Conservation (phyloP, 2,888 invertebrate genomes). For the Prosopocoilus inquinatus region DNA sequence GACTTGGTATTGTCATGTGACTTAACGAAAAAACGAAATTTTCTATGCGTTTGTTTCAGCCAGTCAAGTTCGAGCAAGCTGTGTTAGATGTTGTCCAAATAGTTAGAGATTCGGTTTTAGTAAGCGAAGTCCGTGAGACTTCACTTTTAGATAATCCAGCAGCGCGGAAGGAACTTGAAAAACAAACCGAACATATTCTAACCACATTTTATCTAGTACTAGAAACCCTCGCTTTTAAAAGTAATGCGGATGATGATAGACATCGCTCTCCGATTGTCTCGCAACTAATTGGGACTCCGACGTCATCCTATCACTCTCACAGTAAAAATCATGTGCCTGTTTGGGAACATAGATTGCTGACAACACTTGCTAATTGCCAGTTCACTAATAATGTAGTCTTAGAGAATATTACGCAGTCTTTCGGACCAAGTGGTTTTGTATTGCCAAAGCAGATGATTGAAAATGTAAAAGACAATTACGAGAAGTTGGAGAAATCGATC, state of each 20-base stretch:
- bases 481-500: constrained; percentile 61
- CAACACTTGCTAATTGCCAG: constrained; percentile 85
- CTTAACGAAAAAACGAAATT: background rate
- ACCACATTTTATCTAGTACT: constrained; percentile 66
- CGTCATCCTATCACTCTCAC: constrained; percentile 40
- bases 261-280: constrained; percentile 58
- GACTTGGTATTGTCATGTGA: constrained; percentile 61
- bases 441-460: constrained; percentile 60
- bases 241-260: constrained; percentile 60
- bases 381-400: constrained; percentile 76
- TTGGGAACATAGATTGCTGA: constrained; percentile 79
- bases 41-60: constrained; percentile 49
- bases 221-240: constrained; percentile 68
- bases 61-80: constrained; percentile 69
- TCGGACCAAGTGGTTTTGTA: constrained; percentile 72
- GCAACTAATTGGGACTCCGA: constrained; percentile 63
- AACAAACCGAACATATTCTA: constrained; percentile 61
- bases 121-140: constrained; percentile 66
- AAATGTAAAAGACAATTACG: constrained; percentile 64
- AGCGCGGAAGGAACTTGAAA: constrained; percentile 52
- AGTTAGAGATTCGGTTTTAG: constrained; percentile 68
- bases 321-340: constrained; percentile 50
- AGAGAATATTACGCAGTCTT: constrained; percentile 66
- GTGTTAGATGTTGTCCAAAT: constrained; percentile 71
- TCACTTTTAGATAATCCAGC: constrained; percentile 56